Base-by-base conservation (phyloP, 1,140 invertebrate species). In the Bombus polaris region DNA sequence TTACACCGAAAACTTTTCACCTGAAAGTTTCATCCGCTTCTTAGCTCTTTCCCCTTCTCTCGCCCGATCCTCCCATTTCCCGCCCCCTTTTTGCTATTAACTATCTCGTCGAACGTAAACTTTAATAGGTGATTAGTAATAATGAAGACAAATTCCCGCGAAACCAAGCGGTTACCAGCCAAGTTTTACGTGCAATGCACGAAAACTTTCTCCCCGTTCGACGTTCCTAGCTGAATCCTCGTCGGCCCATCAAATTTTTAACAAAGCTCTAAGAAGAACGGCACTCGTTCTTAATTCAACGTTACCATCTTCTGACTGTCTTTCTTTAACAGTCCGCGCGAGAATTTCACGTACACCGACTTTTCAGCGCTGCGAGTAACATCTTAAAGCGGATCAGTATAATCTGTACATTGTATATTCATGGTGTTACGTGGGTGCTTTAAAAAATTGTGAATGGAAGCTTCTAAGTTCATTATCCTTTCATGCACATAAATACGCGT, bases 61-160 rank as follows among this genome's bases (percentile, higher is more conserved):
- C 57, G 37, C 0, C 12, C 25, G 37, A 9, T 18, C 53, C 25
- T 18, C 53, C n/a, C 6, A 3, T 5, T 13, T 5, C 37, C 1
- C 44, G 12, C 12, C 1, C 47, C 44, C 59, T 85, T 66, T 82
- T 89, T 89, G 70, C 81, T 83, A 89, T 89, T 89, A 86, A 89
- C 44, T 62, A 84, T 39, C 81, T 65, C 73, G 73, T 39, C 82
- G 65, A 79, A 47, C 74, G 89, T 82, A 80, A 90, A 89, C 79
- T 90, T 88, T 85, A 86, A 81, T 86, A 88, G 87, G 89, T 86
- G 86, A 88, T 90, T 83, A 88, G 85, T 88, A 87, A 83, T 83
- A 90, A 90, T 87, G 78, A 88, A 86, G 83, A 81, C 83, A 81
- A 90, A 90, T 84, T 80, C 81, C 39, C 71, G 57, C 75, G 78